Percentiles rank a stretch among this genome's conserved stretches.
Evolutionary conservation across 2,797 vertebrate genomes (phyloP).

Genomic region (Myotis daubentonii): DNA sequence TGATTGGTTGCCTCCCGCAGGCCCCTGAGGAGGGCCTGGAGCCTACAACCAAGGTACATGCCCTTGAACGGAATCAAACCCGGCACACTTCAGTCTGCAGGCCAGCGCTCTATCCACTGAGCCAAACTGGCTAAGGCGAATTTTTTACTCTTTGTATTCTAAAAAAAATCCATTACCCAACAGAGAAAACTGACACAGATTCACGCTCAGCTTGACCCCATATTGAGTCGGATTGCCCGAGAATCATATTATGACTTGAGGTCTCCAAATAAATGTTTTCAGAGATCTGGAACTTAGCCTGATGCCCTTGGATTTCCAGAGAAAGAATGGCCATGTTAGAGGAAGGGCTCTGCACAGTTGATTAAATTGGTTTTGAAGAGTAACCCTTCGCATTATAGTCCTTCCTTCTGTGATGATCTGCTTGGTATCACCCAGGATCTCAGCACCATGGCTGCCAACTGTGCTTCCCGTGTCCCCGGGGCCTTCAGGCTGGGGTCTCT

Average conservation of each 20-base stretch:
- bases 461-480: background rate
- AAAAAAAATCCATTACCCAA: slow-evolving; percentile 4
- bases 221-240: background rate
- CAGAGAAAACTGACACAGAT: background rate
- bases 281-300: background rate
- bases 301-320: background rate
- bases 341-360: background rate
- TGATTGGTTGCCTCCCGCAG: too few species aligned
- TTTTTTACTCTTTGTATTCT: background rate
- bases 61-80: too few species aligned
- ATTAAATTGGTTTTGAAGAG: background rate
- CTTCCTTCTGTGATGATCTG: background rate
- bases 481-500: background rate
- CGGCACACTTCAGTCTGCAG: too few species aligned
- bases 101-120: too few species aligned
- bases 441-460: background rate
- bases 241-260: background rate
- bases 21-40: too few species aligned
- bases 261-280: background rate
- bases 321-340: background rate
- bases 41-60: too few species aligned
- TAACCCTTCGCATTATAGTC: background rate
- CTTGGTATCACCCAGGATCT: background rate
- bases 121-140: too few species aligned
- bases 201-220: background rate